These are phyloP conservation scores for Enteromius paludinosus DNA, from an alignment of 2,797 vertebrate genomes.

Conservation along the genomic window DNA sequence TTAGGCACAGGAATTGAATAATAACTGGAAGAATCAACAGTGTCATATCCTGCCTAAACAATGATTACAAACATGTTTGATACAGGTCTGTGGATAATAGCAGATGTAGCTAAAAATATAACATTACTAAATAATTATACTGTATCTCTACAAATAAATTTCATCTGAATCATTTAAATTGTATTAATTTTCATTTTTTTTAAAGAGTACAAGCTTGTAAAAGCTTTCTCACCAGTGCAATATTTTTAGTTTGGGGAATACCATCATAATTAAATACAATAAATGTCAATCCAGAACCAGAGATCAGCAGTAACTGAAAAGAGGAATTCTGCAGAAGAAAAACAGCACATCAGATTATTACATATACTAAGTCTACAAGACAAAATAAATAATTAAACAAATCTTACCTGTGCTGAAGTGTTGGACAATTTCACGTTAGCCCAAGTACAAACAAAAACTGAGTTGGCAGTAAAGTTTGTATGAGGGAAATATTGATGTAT, in stretches of 20 bases:
- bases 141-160: neutral
- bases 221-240: neutral
- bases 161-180: too few relatives aligned
- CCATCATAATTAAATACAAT: conserved; percentile 15
- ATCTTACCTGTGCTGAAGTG: neutral
- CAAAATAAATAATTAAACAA: neutral
- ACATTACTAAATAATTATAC: neutral
- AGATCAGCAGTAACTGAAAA: conserved; percentile 11
- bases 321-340: conserved; percentile 9
- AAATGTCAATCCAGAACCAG: conserved; percentile 15
- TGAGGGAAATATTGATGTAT: neutral
- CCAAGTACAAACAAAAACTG: conserved; percentile 17
- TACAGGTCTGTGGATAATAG: neutral
- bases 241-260: neutral
- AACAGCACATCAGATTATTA: neutral
- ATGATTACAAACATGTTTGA: neutral
- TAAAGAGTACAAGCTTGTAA: too few relatives aligned
- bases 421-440: neutral
- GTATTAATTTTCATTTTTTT: too few relatives aligned
- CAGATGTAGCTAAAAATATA: neutral
- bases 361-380: neutral
- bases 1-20: neutral
- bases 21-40: neutral
- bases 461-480: neutral
- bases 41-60: conserved; percentile 12